phyloP scores from a whole-genome alignment of 2,797 vertebrate genomes.

The Leuciscus waleckii region DNA sequence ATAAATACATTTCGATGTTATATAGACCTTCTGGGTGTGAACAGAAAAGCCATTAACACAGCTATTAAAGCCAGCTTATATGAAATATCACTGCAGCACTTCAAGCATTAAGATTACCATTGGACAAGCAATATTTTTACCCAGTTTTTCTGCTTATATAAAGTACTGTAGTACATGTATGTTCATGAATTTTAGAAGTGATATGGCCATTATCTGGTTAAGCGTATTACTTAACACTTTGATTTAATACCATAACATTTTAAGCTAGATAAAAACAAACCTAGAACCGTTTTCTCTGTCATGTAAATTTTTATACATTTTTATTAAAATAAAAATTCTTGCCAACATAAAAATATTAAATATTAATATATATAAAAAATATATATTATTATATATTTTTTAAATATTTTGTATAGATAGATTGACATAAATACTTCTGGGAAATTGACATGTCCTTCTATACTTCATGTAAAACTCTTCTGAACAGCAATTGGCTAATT shows the following conservation, averaged over 20 bases:
- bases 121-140: neutral
- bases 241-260: conserved; percentile 8
- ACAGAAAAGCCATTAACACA: neutral
- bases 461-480: no score
- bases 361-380: neutral
- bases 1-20: conserved; percentile 6
- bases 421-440: neutral
- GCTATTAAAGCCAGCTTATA: neutral
- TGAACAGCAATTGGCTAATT: no score
- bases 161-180: neutral
- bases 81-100: neutral
- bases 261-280: neutral
- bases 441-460: no score
- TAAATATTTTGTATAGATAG: neutral
- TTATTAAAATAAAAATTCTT: neutral
- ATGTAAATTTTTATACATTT: neutral
- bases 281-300: neutral
- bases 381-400: no score
- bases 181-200: neutral
- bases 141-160: neutral
- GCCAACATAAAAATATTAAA: neutral
- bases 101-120: neutral
- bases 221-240: conserved; percentile 10
- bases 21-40: neutral
- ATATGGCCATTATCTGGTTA: conserved; percentile 1